Evolutionary conservation across 2,888 invertebrate genomes (phyloP), one percentile per base, ranked within the genome.

Genomic region (Trimorus sp.): DNA sequence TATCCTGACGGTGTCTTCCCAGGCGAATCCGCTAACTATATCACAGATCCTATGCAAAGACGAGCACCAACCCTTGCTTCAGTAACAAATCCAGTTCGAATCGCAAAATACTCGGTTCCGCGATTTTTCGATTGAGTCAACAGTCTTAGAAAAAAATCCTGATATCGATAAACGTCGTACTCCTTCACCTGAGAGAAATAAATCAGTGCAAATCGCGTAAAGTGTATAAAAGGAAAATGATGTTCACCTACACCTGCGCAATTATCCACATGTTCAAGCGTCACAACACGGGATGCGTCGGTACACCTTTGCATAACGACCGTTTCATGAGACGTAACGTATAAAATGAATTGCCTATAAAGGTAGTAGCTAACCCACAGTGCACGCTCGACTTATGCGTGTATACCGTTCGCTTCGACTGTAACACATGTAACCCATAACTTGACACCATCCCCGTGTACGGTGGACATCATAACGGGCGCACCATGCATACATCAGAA

Each of bases 291-390:
- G 77, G 82, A 83, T 83, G 75, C 80, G 69, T 73, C 70, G 66
- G 62, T 75, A 83, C 79, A 79, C 78, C 82, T 78, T 76, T 83
- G 66, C 80, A 78, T 87, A 88, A 88, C 87, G 88, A 87, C 81
- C 85, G 79, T 88, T 89, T 89, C 87, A 87, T 87, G 88, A 85
- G 87, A 87, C 89, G 89, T 89, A 89, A 89, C 87, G 86, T 88
- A 89, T 90, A 89, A 90, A 90, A 90, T 89, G 88, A 90, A 91
- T 90, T 89, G 90, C 87, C 89, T 87, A 88, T 90, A 91, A 90
- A 91, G 87, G 82, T 84, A 85, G 85, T 86, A 88, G 86, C 87
- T 84, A 84, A 80, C 76, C 73, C 82, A 78, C 77, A 76, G 83
- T 83, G 78, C 73, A 73, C 63, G 77, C 70, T 83, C 83, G 81